Conservation (phyloP, 2,888 invertebrate species). For the Drosophila helvetica region DNA sequence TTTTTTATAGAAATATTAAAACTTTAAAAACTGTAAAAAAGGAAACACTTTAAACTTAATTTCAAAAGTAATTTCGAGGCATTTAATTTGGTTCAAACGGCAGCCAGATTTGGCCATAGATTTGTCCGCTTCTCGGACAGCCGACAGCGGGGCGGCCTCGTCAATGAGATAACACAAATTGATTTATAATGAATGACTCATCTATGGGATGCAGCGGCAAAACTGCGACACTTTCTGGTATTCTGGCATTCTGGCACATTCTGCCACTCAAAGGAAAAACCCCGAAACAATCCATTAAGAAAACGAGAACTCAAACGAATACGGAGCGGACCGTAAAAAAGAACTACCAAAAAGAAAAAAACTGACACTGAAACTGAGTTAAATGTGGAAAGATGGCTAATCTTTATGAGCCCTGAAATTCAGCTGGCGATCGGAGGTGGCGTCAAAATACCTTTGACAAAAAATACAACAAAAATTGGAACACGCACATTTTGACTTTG, state of each 20-base stretch:
- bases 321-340: constrained; percentile 11
- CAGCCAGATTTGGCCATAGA: constrained; percentile 2
- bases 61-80: not conserved
- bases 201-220: constrained; percentile 40
- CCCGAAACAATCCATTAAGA: constrained; percentile 32
- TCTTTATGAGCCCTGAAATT: constrained; percentile 76
- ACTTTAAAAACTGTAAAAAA: not conserved
- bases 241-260: not conserved
- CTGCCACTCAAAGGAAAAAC: constrained; percentile 10
- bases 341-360: constrained; percentile 44
- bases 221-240: constrained; percentile 38
- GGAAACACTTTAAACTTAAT: not conserved
- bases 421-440: constrained; percentile 74
- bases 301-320: constrained; percentile 24
- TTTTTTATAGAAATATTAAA: not conserved
- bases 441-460: constrained; percentile 80
- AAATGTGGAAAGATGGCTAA: constrained; percentile 81
- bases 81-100: constrained; percentile 18
- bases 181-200: constrained; percentile 76
- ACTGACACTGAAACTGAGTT: constrained; percentile 35
- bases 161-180: constrained; percentile 69
- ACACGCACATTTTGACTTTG: constrained; percentile 24
- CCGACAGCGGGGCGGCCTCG: constrained; percentile 36
- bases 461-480: constrained; percentile 24
- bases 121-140: constrained; percentile 12